Conservation (phyloP, 2,113 vertebrate genomes). For the Aptenodytes forsteri region DNA sequence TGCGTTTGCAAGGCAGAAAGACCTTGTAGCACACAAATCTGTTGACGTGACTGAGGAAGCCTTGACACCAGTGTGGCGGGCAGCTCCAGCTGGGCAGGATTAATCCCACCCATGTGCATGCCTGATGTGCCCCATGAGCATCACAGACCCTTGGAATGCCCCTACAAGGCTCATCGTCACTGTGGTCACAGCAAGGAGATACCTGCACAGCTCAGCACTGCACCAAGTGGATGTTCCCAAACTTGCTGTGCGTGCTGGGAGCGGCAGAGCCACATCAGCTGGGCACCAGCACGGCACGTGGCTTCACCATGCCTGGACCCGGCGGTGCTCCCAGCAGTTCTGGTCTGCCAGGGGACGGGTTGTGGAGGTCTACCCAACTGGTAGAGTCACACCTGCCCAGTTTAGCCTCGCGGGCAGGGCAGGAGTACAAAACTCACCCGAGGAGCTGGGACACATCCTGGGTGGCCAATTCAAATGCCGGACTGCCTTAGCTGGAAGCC, state of each 20-base stretch:
- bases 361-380: background rate
- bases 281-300: rapidly evolving
- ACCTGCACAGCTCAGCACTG: background rate
- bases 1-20: background rate
- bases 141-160: background rate
- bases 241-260: rapidly evolving
- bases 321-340: background rate
- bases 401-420: background rate
- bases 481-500: background rate
- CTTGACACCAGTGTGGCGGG: background rate
- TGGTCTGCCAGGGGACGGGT: background rate
- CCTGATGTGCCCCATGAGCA: background rate
- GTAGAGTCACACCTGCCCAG: background rate
- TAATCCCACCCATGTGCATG: background rate
- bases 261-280: background rate
- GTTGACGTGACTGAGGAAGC: background rate
- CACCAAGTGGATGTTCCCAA: rapidly evolving
- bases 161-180: background rate
- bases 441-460: background rate
- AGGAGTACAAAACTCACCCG: background rate
- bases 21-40: background rate
- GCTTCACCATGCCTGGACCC: no score
- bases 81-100: background rate
- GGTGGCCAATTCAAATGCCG: background rate
- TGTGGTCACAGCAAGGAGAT: background rate